Conservation (phyloP, 2,888 invertebrate genomes). For the Epinotia ramella region DNA sequence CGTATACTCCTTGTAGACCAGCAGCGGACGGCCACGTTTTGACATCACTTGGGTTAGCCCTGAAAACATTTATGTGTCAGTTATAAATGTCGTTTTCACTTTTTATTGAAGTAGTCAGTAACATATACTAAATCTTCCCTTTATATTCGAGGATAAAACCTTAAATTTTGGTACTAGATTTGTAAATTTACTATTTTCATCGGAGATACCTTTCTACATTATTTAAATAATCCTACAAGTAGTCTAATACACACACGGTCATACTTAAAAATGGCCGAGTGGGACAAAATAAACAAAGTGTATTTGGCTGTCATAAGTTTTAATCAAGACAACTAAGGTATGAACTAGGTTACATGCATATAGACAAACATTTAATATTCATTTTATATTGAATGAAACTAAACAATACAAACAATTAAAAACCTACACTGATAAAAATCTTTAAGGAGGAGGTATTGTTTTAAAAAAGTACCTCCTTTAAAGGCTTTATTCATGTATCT, state of each 20-base stretch:
- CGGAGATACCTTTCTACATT: too few species aligned
- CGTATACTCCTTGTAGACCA: constrained; percentile 66
- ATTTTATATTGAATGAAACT: not conserved
- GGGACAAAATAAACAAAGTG: not conserved
- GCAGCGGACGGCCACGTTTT: constrained; percentile 64
- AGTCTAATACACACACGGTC: too few species aligned
- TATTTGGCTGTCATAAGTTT: not conserved
- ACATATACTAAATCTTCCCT: not conserved
- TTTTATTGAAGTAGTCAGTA: not conserved
- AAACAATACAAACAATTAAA: constrained; percentile 13
- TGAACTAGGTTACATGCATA: not conserved
- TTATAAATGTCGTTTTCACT: not conserved
- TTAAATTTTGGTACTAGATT: not conserved
- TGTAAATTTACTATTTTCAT: too few species aligned
- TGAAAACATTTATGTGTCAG: constrained; percentile 46
- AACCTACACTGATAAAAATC: not conserved
- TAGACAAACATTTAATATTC: not conserved
- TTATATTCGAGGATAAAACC: not conserved
- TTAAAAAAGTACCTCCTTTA: too few species aligned
- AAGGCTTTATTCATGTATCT: not conserved
- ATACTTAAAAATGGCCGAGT: not conserved
- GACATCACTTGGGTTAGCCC: constrained; percentile 60
- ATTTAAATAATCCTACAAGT: too few species aligned
- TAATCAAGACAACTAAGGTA: constrained; percentile 1
- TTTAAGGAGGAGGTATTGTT: not conserved